Conservation (phyloP, 2,888 invertebrate genomes). For the Pristionchus japonicus region DNA sequence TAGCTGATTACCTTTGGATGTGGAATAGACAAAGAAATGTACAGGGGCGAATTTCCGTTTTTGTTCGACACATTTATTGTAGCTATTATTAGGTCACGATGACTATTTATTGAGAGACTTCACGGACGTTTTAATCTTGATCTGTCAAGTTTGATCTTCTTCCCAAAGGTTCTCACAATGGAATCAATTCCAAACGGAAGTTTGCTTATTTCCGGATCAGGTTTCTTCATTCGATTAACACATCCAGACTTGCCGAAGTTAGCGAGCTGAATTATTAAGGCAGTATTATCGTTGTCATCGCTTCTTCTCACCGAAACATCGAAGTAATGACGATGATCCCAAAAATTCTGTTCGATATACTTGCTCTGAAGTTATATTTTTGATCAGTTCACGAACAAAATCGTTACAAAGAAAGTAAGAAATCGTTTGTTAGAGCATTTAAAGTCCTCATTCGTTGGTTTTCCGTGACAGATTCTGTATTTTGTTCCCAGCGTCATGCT, state of each 20-base stretch:
- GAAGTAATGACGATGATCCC: slow-evolving; percentile 67
- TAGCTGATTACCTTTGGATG: too few relatives aligned
- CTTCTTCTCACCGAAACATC: slow-evolving; percentile 7
- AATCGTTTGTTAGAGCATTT: slow-evolving; percentile 56
- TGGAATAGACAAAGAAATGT: too few relatives aligned
- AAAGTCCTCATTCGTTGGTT: slow-evolving; percentile 62
- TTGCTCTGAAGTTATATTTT: too few relatives aligned
- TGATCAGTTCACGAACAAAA: background rate
- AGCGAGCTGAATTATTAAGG: background rate
- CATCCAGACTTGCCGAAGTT: slow-evolving; percentile 46
- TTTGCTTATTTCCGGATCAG: slow-evolving; percentile 26
- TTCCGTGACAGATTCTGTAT: slow-evolving; percentile 59
- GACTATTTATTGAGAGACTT: too few relatives aligned
- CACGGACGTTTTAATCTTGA: too few relatives aligned
- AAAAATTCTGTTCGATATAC: slow-evolving; percentile 55
- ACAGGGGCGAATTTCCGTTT: too few relatives aligned
- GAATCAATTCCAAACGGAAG: background rate
- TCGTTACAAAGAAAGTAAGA: background rate
- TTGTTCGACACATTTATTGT: too few relatives aligned
- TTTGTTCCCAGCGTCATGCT: slow-evolving; percentile 55
- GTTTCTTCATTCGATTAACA: background rate
- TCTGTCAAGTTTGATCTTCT: background rate
- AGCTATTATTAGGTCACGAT: too few relatives aligned
- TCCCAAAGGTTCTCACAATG: background rate
- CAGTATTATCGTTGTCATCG: background rate